These are phyloP conservation scores for Catagonus wagneri DNA, from an alignment of 2,113 vertebrate genomes.

Conservation along the genomic window DNA sequence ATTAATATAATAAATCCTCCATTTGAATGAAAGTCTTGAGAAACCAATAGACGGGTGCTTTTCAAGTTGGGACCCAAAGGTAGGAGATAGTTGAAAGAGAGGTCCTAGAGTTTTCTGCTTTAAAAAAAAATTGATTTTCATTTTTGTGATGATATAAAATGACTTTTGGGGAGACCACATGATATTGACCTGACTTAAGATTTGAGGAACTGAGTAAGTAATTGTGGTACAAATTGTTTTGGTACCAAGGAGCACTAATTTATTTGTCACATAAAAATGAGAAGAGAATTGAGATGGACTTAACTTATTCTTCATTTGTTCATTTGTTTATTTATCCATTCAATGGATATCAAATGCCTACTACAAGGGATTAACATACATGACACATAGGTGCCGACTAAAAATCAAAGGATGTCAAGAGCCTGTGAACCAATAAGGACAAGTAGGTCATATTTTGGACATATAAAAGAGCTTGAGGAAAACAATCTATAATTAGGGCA, in stretches of 20 bases:
- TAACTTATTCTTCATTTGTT: neutral
- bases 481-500: neutral
- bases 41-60: neutral
- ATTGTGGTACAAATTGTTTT: neutral
- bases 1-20: neutral
- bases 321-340: neutral
- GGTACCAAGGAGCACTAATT: neutral
- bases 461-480: neutral
- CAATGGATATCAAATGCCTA: neutral
- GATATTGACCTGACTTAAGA: neutral
- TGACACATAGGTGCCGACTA: neutral
- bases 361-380: neutral
- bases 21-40: neutral
- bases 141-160: conserved; percentile 4
- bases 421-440: neutral
- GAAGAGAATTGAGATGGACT: neutral
- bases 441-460: neutral
- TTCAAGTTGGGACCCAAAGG: neutral
- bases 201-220: neutral
- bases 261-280: conserved; percentile 10
- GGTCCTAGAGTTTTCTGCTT: neutral
- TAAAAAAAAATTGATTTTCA: neutral
- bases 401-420: neutral
- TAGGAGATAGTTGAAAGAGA: neutral
- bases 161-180: neutral